Base-by-base conservation (phyloP, 2,113 vertebrate genomes). In the Lepisosteus osseus region DNA sequence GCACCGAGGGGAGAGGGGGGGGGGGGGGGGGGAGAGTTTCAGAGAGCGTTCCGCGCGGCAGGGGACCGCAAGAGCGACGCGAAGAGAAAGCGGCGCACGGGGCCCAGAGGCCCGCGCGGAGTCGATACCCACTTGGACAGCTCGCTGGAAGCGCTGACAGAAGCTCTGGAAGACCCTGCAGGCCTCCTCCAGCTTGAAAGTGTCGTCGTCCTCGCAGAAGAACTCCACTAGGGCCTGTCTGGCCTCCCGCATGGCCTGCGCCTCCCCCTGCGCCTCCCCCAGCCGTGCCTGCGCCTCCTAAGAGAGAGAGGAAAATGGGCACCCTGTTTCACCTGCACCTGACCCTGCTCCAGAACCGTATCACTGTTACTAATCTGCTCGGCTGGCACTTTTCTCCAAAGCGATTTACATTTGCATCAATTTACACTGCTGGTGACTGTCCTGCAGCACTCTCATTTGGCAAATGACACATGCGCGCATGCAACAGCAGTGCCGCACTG, bases 221-320 rank as follows among this genome's bases (percentile, higher is more conserved):
- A 93, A 93, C 70, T 93, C 90, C 74, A 91, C 81, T 72, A 93
- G 78, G 67, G 86, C 86, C 79, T 88, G 87, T 73, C 90, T 91
- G 29, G 86, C 85, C 86, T 87, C 86, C 70, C 72, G 84, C 83
- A 93, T 81, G 51, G 82, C 84, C 54, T 92, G 88, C 54, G 90
- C 77, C 64, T 91, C 85, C 54, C 86, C 84, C 68, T 89, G 86
- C 8, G 85, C 88, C 72, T 88, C 88, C 57, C 81, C 82, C 73
- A 93, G 80, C 55, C 81, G 86, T 71, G 86, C 86, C 15, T 89
- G 85, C 7, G 90, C 90, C 54, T 75, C 72, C 91, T 93, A 76
- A 17, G 14, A 76, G 7, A 57, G 66, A 41, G 41, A 56, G 29
- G 5, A 29, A 29, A 29, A 29, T 29, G 29, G 29, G 29, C 29